A percentile compares a stretch with the other conserved stretches of the same genome.
These are phyloP conservation scores for Aegotheles bennettii DNA, from an alignment of 2,113 vertebrate genomes.

Conservation along the genomic window DNA sequence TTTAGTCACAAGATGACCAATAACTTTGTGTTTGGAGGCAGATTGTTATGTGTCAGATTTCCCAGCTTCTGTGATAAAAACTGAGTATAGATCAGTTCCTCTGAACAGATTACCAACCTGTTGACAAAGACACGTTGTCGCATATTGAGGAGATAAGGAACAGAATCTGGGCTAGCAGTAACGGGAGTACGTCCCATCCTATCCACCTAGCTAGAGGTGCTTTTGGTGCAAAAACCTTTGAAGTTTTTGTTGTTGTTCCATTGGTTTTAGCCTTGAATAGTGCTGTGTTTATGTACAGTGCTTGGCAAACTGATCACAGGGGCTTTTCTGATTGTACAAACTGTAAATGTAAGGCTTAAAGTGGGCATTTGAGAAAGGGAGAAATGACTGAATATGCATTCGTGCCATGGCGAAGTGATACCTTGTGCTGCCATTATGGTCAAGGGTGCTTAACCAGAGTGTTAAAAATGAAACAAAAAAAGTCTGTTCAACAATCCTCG, in stretches of 20 bases:
- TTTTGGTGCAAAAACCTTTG: not conserved
- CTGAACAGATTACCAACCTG: not conserved
- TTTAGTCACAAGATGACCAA: not conserved
- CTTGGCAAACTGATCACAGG: not conserved
- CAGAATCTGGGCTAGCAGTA: not conserved
- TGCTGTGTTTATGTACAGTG: not conserved
- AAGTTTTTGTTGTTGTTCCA: not conserved
- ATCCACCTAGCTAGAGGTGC: no score
- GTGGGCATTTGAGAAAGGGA: not conserved
- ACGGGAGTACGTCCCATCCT: accelerated
- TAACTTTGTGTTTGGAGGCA: not conserved
- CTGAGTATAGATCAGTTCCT: not conserved
- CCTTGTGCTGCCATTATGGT: not conserved
- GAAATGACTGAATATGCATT: not conserved
- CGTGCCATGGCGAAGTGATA: not conserved
- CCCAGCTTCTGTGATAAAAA: not conserved
- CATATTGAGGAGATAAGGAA: not conserved
- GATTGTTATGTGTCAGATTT: not conserved
- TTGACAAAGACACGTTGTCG: not conserved
- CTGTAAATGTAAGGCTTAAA: not conserved
- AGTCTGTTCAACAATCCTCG: not conserved
- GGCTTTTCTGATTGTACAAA: not conserved
- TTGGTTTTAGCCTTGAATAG: not conserved
- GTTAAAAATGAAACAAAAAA: not conserved
- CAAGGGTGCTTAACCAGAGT: not conserved